phyloP scores from a whole-genome alignment of 2,113 vertebrate species.

The Ciconia maguari region DNA sequence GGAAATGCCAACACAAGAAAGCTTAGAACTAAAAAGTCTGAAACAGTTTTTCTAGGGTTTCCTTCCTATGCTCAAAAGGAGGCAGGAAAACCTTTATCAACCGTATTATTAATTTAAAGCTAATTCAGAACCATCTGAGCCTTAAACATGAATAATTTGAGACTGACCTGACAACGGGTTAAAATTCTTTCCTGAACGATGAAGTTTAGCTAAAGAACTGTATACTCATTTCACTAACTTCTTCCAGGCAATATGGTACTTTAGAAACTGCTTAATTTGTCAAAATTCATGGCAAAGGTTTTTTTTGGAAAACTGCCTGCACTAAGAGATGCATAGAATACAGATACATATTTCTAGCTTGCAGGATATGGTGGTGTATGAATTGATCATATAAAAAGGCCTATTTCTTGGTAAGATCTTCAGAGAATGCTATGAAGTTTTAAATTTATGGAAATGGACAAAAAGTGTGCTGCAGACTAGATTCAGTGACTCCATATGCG shows the following conservation, averaged over 20 bases:
- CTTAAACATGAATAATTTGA: background rate
- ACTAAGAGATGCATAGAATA: background rate
- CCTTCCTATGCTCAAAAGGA: background rate
- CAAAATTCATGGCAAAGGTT: background rate
- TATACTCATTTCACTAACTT: background rate
- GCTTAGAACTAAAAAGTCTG: background rate
- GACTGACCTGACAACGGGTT: background rate
- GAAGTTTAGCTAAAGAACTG: background rate
- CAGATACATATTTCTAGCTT: background rate
- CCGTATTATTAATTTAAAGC: background rate
- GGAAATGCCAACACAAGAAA: background rate
- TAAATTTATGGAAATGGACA: background rate
- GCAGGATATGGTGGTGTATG: background rate
- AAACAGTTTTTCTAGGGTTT: background rate
- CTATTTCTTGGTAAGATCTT: background rate
- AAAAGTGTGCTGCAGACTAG: background rate
- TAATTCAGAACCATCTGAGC: background rate
- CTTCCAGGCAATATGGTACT: background rate
- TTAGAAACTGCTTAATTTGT: background rate
- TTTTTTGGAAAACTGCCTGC: background rate
- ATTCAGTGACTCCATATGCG: accelerated
- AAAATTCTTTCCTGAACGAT: background rate
- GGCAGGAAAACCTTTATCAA: background rate
- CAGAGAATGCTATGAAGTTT: background rate
- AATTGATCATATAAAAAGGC: background rate